A percentile compares a stretch with the other conserved stretches of the same genome.
phyloP scores from a whole-genome alignment of 1,140 invertebrate species.

The Glossosoma conforme region DNA sequence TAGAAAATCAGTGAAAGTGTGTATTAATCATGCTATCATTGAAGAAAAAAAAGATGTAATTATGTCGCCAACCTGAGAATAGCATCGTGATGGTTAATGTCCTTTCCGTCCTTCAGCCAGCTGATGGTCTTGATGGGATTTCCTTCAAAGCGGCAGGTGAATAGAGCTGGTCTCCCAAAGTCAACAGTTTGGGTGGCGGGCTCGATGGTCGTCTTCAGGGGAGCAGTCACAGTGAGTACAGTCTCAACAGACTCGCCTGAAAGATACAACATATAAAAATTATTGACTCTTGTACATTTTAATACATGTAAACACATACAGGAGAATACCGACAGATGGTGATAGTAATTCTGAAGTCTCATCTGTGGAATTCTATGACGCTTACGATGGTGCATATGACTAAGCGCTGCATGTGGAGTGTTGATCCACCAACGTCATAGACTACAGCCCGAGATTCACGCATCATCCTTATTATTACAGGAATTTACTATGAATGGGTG shows the following conservation, averaged over 20 bases:
- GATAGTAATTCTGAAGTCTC: too few relatives aligned
- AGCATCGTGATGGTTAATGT: constrained; percentile 70
- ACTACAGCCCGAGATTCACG: too few relatives aligned
- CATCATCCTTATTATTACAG: too few relatives aligned
- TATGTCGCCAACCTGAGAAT: constrained; percentile 62
- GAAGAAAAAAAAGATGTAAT: too few relatives aligned
- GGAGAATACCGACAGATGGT: too few relatives aligned
- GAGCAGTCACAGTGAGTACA: constrained; percentile 86
- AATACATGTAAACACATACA: too few relatives aligned
- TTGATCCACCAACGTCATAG: neutral
- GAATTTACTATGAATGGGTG: too few relatives aligned
- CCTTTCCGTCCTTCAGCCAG: constrained; percentile 91
- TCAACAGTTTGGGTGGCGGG: constrained; percentile 88
- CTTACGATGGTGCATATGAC: too few relatives aligned
- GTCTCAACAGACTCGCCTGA: constrained; percentile 83
- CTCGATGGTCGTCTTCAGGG: constrained; percentile 79
- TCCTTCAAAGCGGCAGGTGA: constrained; percentile 86
- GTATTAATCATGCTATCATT: too few relatives aligned
- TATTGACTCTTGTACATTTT: neutral
- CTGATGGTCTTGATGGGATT: constrained; percentile 83
- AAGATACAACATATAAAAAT: constrained; percentile 16
- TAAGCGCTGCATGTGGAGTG: too few relatives aligned
- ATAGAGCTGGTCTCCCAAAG: constrained; percentile 83
- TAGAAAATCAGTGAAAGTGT: too few relatives aligned
- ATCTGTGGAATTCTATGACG: too few relatives aligned